A percentile compares a stretch with the other conserved stretches of the same genome.
phyloP scores from a whole-genome alignment of 2,797 vertebrate genomes.

The Spondyliosoma cantharus region DNA sequence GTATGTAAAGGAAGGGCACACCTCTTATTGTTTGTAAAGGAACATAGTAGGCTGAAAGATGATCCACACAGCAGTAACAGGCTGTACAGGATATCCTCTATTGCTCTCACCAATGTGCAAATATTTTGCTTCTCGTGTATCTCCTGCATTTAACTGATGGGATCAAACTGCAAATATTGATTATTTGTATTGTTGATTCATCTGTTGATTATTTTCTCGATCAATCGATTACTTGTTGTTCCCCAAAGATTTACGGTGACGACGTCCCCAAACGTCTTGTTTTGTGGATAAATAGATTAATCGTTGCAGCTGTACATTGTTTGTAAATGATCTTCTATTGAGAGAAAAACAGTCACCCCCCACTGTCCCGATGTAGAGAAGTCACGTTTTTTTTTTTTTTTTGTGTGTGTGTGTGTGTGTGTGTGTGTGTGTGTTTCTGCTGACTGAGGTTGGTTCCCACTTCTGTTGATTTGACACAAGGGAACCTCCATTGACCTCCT shows the following conservation, averaged over 20 bases:
- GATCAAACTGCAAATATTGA: background rate
- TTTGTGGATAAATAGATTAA: too few relatives aligned
- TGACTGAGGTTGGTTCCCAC: background rate
- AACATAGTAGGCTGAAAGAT: slow-evolving; percentile 5
- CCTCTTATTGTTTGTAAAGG: slow-evolving; percentile 2
- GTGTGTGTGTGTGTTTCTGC: slow-evolving; percentile 11
- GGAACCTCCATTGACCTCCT: background rate
- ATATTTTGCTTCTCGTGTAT: background rate
- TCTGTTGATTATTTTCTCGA: too few relatives aligned
- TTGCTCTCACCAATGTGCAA: background rate
- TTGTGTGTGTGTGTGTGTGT: too few relatives aligned
- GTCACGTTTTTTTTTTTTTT: background rate
- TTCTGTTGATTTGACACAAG: background rate
- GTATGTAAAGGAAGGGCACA: slow-evolving; percentile 7
- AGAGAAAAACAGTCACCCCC: background rate
- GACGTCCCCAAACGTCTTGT: too few relatives aligned
- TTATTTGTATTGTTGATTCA: too few relatives aligned
- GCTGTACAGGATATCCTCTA: background rate
- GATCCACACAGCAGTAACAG: background rate
- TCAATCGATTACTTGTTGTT: too few relatives aligned
- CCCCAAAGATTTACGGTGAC: too few relatives aligned
- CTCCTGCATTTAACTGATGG: background rate
- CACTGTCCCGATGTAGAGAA: background rate
- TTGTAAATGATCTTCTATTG: background rate
- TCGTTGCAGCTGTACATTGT: too few relatives aligned